A percentile compares a stretch with the other conserved stretches of the same genome.
Conservation (phyloP, 2,797 vertebrate species). For the Lithobates pipiens region DNA sequence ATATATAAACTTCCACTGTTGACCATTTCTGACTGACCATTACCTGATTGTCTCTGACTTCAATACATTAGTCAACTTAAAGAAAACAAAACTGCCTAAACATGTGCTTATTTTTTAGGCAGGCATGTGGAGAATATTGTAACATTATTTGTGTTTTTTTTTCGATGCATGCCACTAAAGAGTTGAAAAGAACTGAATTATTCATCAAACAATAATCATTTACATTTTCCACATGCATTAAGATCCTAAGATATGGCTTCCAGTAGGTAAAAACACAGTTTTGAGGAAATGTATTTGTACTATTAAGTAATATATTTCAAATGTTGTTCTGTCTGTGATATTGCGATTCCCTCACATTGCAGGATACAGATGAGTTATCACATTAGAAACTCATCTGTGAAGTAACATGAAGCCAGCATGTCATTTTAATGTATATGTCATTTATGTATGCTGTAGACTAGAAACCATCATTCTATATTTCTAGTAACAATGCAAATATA, state of each 20-base stretch:
- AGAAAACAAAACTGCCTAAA: too few relatives aligned
- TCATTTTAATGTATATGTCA: conserved; percentile 19
- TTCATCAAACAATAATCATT: neutral
- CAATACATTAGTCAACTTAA: too few relatives aligned
- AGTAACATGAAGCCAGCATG: conserved; percentile 18
- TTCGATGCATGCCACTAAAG: neutral
- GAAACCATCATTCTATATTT: neutral
- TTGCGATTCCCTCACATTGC: conserved; percentile 13
- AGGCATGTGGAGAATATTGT: neutral
- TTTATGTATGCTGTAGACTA: conserved; percentile 3
- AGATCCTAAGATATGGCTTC: neutral
- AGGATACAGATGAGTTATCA: conserved; percentile 12
- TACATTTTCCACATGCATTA: neutral
- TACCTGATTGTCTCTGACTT: too few relatives aligned
- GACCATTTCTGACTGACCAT: too few relatives aligned
- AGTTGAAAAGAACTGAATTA: neutral
- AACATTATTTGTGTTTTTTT: neutral
- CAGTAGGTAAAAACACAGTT: neutral
- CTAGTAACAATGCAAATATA: neutral
- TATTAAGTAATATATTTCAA: neutral
- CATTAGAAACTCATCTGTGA: conserved; percentile 21
- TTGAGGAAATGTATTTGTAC: neutral
- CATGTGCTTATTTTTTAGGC: too few relatives aligned
- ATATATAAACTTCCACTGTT: too few relatives aligned
- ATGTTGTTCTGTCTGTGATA: conserved; percentile 15